Percentiles rank a stretch among this genome's conserved stretches.
Evolutionary conservation across 2,888 invertebrate genomes (phyloP).

Genomic region (Acronicta leporina): DNA sequence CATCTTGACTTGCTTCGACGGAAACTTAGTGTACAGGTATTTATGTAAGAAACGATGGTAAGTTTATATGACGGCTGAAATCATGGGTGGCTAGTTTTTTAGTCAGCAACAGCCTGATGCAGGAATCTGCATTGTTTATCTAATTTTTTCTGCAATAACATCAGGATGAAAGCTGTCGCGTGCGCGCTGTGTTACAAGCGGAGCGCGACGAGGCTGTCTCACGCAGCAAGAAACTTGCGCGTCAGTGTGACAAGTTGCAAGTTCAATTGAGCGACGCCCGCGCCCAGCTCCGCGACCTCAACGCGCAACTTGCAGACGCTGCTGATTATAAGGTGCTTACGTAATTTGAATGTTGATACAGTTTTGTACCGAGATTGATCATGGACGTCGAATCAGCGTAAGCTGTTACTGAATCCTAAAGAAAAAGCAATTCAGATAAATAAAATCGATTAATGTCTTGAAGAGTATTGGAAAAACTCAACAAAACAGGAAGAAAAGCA

Average conservation of each 20-base stretch:
- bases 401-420: too few species aligned
- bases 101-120: not conserved
- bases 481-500: too few species aligned
- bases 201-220: slow-evolving; percentile 92
- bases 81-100: not conserved
- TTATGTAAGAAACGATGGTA: not conserved
- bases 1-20: slow-evolving; percentile 96
- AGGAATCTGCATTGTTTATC: not conserved
- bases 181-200: slow-evolving; percentile 87
- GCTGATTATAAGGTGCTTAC: slow-evolving; percentile 93
- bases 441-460: too few species aligned
- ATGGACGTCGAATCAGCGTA: too few species aligned
- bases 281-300: slow-evolving; percentile 94
- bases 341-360: too few species aligned
- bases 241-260: slow-evolving; percentile 95
- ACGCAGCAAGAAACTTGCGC: slow-evolving; percentile 93
- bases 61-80: not conserved
- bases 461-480: too few species aligned
- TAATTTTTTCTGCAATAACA: not conserved
- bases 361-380: too few species aligned
- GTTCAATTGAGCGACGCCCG: slow-evolving; percentile 95
- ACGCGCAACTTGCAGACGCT: slow-evolving; percentile 95
- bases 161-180: slow-evolving; percentile 83
- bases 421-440: too few species aligned
- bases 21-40: slow-evolving; percentile 95